Conservation (phyloP, 2,888 invertebrate species). For the Apocheima hispidaria region DNA sequence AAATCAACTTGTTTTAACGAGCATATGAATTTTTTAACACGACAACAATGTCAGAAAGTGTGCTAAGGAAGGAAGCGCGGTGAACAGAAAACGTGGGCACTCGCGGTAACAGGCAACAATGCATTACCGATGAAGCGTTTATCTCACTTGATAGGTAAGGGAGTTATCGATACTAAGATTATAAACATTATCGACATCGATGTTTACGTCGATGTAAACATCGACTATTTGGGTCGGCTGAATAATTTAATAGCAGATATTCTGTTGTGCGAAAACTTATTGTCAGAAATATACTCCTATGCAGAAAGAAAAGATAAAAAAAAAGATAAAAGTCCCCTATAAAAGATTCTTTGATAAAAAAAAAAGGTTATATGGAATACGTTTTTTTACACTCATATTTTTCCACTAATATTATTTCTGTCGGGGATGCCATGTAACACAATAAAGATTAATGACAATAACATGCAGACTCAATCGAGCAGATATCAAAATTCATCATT, state of each 20-base stretch:
- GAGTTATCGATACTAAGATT: slow-evolving; percentile 8
- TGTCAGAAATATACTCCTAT: too few relatives aligned
- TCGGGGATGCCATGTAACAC: too few relatives aligned
- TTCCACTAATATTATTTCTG: too few relatives aligned
- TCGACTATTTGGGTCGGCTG: slow-evolving; percentile 2
- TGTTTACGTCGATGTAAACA: slow-evolving; percentile 29
- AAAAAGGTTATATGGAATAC: too few relatives aligned
- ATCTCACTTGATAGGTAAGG: slow-evolving; percentile 48
- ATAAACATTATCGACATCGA: slow-evolving; percentile 43
- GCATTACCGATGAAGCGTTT: slow-evolving; percentile 52
- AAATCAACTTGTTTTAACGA: slow-evolving; percentile 49
- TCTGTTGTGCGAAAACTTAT: background rate
- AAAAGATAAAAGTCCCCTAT: too few relatives aligned
- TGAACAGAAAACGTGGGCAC: slow-evolving; percentile 51
- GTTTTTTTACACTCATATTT: too few relatives aligned
- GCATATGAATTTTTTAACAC: slow-evolving; percentile 46
- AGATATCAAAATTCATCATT: too few relatives aligned
- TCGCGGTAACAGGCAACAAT: slow-evolving; percentile 47
- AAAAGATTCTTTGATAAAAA: too few relatives aligned
- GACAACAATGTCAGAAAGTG: slow-evolving; percentile 50
- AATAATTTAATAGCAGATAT: background rate
- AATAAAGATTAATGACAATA: too few relatives aligned
- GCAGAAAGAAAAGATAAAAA: too few relatives aligned
- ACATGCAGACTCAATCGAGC: too few relatives aligned
- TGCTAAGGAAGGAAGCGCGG: slow-evolving; percentile 26